Evolutionary conservation across 2,113 vertebrate species (phyloP).

Genomic region (Rousettus leschenaultii): DNA sequence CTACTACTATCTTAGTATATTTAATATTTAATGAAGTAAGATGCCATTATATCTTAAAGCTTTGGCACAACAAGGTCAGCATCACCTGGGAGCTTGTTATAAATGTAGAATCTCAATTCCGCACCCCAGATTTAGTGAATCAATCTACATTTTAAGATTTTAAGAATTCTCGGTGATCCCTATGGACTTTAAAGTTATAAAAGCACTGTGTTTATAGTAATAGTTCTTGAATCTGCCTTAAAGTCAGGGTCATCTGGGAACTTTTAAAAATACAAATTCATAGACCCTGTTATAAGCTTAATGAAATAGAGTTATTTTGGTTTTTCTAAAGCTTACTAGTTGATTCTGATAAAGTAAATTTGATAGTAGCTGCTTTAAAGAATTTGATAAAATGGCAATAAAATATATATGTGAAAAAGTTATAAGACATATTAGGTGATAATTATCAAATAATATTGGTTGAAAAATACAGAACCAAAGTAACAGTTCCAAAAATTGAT

Average conservation of each 20-base stretch:
- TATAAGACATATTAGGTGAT: not conserved
- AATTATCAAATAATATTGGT: not conserved
- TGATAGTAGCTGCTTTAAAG: not conserved
- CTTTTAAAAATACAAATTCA: not conserved
- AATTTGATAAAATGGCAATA: not conserved
- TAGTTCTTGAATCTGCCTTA: conserved; percentile 15
- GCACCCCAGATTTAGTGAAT: not conserved
- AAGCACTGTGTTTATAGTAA: not conserved
- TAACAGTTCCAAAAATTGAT: not conserved
- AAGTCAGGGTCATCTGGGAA: not conserved
- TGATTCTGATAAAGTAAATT: not conserved
- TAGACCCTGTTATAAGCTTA: not conserved
- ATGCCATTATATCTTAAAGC: not conserved
- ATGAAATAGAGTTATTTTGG: not conserved
- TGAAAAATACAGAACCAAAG: conserved; percentile 16
- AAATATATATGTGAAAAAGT: not conserved
- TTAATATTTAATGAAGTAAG: conserved; percentile 2
- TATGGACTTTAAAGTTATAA: not conserved
- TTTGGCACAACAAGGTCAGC: not conserved
- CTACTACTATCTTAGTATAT: not conserved
- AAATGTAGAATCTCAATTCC: not conserved
- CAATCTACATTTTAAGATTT: not conserved
- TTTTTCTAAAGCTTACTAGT: not conserved
- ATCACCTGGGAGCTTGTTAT: not conserved
- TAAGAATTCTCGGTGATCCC: not conserved